A percentile compares a stretch with the other conserved stretches of the same genome.
Conservation (phyloP, 30 jellyfish, hydroid and myxozoan species). For the Aurelia sp. region DNA sequence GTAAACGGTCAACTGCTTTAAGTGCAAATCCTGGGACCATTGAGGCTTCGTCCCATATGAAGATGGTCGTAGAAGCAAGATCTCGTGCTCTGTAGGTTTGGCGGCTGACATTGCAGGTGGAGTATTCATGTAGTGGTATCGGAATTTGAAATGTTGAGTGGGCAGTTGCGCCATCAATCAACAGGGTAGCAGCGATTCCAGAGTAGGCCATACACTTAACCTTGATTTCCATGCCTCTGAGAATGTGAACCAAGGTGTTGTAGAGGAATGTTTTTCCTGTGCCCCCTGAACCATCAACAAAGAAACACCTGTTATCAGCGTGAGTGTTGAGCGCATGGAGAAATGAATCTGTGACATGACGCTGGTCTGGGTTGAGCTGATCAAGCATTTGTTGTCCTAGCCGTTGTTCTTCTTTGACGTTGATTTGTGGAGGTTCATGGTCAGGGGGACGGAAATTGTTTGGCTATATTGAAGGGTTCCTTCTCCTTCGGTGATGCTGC, state of each 20-base stretch:
- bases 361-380: conserved; percentile 31
- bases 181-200: conserved; percentile 40
- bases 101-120: conserved; percentile 22
- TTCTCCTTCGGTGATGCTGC: too few species aligned
- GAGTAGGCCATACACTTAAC: conserved; percentile 42
- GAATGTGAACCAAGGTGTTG: conserved; percentile 15
- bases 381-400: conserved; percentile 33
- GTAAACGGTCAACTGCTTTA: conserved; percentile 24
- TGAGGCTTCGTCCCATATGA: too few species aligned
- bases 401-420: conserved; percentile 14
- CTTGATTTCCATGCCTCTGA: too few species aligned
- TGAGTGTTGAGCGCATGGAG: conserved; percentile 15
- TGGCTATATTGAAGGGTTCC: too few species aligned
- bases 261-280: conserved; percentile 70
- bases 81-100: conserved; percentile 28
- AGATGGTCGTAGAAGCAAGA: conserved; percentile 9
- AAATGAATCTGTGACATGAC: conserved; percentile 20
- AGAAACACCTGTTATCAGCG: conserved; percentile 13
- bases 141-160: conserved; percentile 26
- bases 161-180: conserved; percentile 44
- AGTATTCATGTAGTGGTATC: conserved; percentile 17
- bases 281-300: conserved; percentile 47
- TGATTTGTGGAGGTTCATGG: neutral
- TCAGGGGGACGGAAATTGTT: conserved; percentile 34
- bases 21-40: conserved; percentile 45